phyloP scores from a whole-genome alignment of 2,888 invertebrate species.

The Cryptus viduatorius region DNA sequence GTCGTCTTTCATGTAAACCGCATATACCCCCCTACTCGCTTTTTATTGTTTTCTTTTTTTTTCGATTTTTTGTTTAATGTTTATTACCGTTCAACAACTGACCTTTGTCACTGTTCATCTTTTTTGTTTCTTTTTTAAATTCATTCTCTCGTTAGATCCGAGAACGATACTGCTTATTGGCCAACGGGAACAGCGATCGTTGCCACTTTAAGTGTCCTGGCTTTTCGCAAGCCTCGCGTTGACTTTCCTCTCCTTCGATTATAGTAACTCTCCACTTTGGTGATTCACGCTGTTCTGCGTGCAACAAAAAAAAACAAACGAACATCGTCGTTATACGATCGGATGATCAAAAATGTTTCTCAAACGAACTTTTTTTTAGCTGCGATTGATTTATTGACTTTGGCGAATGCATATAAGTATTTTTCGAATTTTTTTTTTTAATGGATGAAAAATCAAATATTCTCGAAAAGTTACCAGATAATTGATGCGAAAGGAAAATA shows the following conservation, averaged over 20 bases:
- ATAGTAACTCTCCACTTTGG: conserved; percentile 60
- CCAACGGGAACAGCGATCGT: conserved; percentile 15
- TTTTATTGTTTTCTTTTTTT: neutral
- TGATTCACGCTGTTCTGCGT: conserved; percentile 50
- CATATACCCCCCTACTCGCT: conserved; percentile 19
- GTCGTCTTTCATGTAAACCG: conserved; percentile 20
- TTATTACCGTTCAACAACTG: conserved; percentile 6
- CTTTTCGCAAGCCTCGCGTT: conserved; percentile 16
- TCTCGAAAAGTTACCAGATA: too few relatives aligned
- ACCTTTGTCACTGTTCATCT: neutral
- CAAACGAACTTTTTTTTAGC: neutral
- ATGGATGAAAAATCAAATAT: too few relatives aligned
- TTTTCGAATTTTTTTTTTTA: too few relatives aligned
- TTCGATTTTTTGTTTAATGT: conserved; percentile 17
- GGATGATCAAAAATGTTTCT: neutral
- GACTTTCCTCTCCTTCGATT: conserved; percentile 24
- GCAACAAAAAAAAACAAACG: neutral
- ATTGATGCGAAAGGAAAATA: too few relatives aligned
- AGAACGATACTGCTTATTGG: conserved; percentile 20
- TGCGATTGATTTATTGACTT: too few relatives aligned
- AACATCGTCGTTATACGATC: neutral
- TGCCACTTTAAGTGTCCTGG: conserved; percentile 13
- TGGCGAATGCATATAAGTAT: too few relatives aligned
- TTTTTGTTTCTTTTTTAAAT: conserved; percentile 22
- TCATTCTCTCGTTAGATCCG: neutral